Conservation (phyloP, 2,797 vertebrate genomes). For the Sebastes hopkinsi region DNA sequence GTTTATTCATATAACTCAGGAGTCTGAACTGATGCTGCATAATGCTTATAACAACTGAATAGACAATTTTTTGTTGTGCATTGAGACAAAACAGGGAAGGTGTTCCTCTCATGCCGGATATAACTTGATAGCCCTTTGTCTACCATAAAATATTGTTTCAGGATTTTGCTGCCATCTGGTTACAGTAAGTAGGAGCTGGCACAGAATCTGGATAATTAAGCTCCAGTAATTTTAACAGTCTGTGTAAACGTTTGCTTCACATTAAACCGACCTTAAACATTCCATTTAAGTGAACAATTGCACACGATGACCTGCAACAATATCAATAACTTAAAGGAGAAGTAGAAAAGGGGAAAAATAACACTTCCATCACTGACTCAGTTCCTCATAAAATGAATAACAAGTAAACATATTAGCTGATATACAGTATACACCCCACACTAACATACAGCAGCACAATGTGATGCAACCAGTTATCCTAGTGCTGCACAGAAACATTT, state of each 20-base stretch:
- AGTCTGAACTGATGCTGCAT: not conserved
- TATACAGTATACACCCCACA: not conserved
- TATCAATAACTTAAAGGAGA: not conserved
- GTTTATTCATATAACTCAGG: not conserved
- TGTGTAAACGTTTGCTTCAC: not conserved
- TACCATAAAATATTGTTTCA: not conserved
- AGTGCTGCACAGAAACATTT: not conserved
- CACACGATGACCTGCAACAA: not conserved
- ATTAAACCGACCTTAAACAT: not conserved
- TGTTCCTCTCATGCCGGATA: not conserved
- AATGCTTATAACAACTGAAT: not conserved
- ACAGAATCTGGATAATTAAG: not conserved
- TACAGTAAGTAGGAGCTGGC: not conserved
- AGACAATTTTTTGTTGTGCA: not conserved
- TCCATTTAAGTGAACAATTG: not conserved
- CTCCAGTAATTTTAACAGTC: not conserved
- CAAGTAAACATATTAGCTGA: not conserved
- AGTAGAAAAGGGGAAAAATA: not conserved
- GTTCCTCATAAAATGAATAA: not conserved
- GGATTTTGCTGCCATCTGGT: no score
- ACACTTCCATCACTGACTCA: not conserved
- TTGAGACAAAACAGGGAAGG: not conserved
- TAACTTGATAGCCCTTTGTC: not conserved
- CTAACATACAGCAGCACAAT: not conserved
- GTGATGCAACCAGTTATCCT: not conserved